Conservation (phyloP, 2,797 vertebrate species). For the Mionectes olivaceus region DNA sequence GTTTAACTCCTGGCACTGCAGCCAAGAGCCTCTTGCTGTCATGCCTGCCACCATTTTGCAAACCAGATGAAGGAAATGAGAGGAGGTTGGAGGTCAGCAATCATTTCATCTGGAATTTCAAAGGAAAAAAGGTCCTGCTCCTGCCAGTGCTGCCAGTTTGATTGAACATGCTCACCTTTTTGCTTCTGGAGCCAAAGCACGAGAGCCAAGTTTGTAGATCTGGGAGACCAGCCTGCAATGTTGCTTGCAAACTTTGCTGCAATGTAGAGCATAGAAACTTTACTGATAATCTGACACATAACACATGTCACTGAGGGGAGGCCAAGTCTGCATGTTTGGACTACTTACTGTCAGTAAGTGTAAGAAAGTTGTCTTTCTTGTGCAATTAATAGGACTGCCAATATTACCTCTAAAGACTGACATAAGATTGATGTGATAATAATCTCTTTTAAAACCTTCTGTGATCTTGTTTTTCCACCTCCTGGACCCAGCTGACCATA, state of each 20-base stretch:
- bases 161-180: rapidly evolving
- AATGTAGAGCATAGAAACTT: not conserved
- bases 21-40: not conserved
- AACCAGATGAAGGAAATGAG: not conserved
- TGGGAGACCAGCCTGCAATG: rapidly evolving
- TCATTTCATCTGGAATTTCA: not conserved
- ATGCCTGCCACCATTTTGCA: not conserved
- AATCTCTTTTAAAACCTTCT: not conserved
- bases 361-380: not conserved
- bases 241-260: not conserved
- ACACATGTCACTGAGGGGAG: rapidly evolving
- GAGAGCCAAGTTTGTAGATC: not conserved
- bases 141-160: not conserved
- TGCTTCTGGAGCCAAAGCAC: not conserved
- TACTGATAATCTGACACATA: not conserved
- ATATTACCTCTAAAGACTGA: not conserved
- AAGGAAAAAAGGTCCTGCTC: not conserved
- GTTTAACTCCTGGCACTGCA: not conserved
- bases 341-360: not conserved
- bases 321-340: not conserved
- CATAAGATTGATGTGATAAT: not conserved
- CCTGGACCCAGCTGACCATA: not conserved
- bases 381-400: not conserved
- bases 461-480: not conserved
- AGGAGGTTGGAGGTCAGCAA: not conserved